Evolutionary conservation across 2,113 vertebrate genomes (phyloP), one percentile per base, ranked within the genome.

Genomic region (Tragelaphus strepsiceros): DNA sequence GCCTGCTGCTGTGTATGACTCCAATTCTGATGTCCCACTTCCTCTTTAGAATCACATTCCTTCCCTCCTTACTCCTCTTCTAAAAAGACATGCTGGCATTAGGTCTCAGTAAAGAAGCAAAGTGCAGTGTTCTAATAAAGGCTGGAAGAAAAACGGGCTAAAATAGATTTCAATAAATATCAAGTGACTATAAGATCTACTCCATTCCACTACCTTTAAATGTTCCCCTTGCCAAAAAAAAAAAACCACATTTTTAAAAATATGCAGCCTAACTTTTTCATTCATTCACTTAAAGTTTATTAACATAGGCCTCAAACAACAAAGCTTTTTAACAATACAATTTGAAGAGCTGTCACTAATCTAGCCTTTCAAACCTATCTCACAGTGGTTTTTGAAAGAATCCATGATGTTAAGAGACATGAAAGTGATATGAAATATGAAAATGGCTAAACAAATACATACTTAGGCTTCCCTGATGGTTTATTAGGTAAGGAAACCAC

Each of bases 21-120:
- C 98, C 98, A 98, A 98, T 97, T 97, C 96, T 62, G 94, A 92
- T 96, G 95, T 97, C 98, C 98, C 98, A 97, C 97, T 98, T 99
- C 98, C 98, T 98, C 96, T 98, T 94, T 59, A 94, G 85, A 30
- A 91, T 96, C 96, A 97, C 93, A 97, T 93, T 78, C 97, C 81
- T 97, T 96, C 54, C 95, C 83, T 90, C 46, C 7, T 4, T 32
- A 84, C 21, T 39, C 90, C 62, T 82, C 91, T 86, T 61, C 35
- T 74, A 88, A 43, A 97, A 96, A 96, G 87, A 53, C 24, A 46
- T 88, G 49, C 90, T 80, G 96, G 71, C 92, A 46, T 2, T 30
- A 74, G 35, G 30, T 74, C 92, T 88, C 82, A 35, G 85, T 46
- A 43, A 49, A 96, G 94, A 85, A 88, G 84, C 86, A 81, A 91